Evolutionary conservation across 2,113 vertebrate genomes (phyloP).

Genomic region (Heterotilapia buettikoferi): DNA sequence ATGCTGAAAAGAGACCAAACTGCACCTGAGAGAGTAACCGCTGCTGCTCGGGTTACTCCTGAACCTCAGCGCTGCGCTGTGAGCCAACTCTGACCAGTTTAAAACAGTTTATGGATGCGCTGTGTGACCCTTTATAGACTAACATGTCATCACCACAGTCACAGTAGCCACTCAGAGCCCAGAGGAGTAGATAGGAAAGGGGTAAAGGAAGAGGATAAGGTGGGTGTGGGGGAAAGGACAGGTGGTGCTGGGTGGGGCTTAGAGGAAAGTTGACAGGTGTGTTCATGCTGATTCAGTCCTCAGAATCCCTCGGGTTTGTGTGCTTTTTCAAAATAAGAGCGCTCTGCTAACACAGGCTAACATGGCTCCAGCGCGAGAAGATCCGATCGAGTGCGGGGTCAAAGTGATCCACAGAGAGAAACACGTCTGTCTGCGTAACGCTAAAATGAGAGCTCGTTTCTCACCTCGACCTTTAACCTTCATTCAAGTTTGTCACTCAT

Average conservation of each 20-base stretch:
- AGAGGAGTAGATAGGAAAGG: neutral
- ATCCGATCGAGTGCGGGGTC: neutral
- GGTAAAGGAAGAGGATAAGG: neutral
- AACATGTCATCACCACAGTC: neutral
- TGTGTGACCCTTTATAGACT: fast-evolving
- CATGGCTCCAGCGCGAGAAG: fast-evolving
- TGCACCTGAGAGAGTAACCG: neutral
- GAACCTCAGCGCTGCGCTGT: neutral
- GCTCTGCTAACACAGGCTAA: neutral
- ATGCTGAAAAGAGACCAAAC: neutral
- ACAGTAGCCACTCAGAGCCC: neutral
- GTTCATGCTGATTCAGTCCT: neutral
- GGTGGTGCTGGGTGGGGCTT: neutral
- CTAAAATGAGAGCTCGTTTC: neutral
- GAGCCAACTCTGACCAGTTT: neutral
- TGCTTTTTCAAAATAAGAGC: neutral
- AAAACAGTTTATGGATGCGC: fast-evolving
- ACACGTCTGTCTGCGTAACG: neutral
- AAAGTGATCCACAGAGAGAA: neutral
- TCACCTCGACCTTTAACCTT: neutral
- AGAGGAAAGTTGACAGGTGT: neutral
- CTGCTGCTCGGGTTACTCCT: neutral
- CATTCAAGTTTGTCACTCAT: neutral
- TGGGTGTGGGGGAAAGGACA: neutral
- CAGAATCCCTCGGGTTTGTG: neutral